Evolutionary conservation across 2,113 vertebrate species (phyloP).

Genomic region (Propithecus coquereli): DNA sequence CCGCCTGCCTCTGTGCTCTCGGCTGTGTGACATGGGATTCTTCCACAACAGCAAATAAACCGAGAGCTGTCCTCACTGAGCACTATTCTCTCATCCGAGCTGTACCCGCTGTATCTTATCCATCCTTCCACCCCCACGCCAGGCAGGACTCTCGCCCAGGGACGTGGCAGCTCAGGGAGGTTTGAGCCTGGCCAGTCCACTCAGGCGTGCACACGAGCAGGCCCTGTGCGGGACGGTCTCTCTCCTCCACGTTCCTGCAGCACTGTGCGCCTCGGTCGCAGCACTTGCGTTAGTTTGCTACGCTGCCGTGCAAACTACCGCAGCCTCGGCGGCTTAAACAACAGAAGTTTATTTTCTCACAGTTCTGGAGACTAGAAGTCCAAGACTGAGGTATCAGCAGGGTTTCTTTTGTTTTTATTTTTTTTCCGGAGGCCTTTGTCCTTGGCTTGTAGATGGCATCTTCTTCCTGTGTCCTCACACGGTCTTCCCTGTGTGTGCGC

Average conservation of each 20-base stretch:
- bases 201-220: background rate
- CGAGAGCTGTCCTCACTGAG: fast-evolving
- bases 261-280: fast-evolving
- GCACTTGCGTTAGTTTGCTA: background rate
- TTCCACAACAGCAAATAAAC: background rate
- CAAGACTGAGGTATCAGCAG: background rate
- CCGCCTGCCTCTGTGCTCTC: background rate
- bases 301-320: too few relatives aligned
- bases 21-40: background rate
- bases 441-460: background rate
- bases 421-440: background rate
- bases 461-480: background rate
- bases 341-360: background rate
- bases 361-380: background rate
- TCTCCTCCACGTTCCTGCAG: fast-evolving
- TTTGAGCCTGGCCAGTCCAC: background rate
- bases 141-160: background rate
- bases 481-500: background rate
- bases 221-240: background rate
- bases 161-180: background rate
- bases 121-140: background rate
- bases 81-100: background rate
- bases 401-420: too few relatives aligned
- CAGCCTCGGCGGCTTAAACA: too few relatives aligned
- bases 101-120: background rate